phyloP scores from a whole-genome alignment of 2,797 vertebrate species.

The Morus bassanus region DNA sequence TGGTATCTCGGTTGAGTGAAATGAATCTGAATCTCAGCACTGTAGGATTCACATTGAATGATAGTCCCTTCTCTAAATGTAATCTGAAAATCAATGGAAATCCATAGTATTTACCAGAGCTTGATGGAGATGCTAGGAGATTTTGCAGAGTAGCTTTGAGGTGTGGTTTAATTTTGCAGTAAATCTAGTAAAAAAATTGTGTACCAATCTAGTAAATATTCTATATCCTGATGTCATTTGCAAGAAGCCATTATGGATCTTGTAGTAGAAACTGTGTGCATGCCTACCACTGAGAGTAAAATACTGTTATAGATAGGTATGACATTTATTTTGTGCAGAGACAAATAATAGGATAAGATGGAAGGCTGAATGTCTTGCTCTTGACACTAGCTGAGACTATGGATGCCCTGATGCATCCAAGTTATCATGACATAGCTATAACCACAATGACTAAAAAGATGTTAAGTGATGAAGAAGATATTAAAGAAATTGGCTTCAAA shows the following conservation, averaged over 20 bases:
- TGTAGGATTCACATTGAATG: not conserved
- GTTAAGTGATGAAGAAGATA: not conserved
- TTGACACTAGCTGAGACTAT: not conserved
- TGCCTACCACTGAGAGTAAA: not conserved
- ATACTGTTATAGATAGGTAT: not conserved
- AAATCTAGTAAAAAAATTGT: not conserved
- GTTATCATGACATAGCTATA: not conserved
- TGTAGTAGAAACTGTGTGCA: not conserved
- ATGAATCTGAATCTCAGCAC: not conserved
- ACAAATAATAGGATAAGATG: not conserved
- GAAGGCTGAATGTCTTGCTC: not conserved
- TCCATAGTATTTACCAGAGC: not conserved
- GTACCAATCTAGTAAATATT: not conserved
- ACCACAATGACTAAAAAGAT: not conserved
- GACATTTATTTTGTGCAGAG: not conserved
- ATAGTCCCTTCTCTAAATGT: not conserved
- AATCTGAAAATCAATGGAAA: not conserved
- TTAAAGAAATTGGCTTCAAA: not conserved
- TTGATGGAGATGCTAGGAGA: not conserved
- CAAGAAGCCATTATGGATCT: not conserved
- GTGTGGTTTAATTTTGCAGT: not conserved
- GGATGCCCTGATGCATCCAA: not conserved
- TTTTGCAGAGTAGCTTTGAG: not conserved
- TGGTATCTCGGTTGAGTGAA: not conserved
- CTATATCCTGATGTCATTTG: not conserved